Evolutionary conservation across 2,797 vertebrate genomes (phyloP).

Genomic region (Champsocephalus esox): DNA sequence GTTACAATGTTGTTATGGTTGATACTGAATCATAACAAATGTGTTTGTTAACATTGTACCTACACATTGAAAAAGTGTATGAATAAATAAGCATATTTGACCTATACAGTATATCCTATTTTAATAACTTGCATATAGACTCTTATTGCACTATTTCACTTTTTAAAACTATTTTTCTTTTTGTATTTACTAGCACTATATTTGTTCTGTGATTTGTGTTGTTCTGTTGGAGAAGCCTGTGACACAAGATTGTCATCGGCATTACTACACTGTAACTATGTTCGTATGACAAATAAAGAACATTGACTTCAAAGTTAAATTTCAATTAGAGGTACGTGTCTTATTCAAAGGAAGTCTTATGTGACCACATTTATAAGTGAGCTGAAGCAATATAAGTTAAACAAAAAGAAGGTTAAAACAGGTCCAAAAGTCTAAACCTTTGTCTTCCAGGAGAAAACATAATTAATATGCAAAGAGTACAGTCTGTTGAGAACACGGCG

Average conservation of each 20-base stretch:
- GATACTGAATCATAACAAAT: neutral
- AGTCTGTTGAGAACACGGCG: neutral
- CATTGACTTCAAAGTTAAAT: slow-evolving; percentile 29
- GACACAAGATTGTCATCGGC: too few relatives aligned
- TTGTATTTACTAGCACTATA: too few relatives aligned
- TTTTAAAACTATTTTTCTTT: too few relatives aligned
- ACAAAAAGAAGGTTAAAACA: slow-evolving; percentile 16
- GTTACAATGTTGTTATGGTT: slow-evolving; percentile 33
- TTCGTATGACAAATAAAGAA: too few relatives aligned
- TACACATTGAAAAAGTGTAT: neutral
- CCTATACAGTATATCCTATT: too few relatives aligned
- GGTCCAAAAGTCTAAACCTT: slow-evolving; percentile 5
- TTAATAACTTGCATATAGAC: too few relatives aligned
- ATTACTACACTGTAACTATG: too few relatives aligned
- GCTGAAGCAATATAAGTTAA: slow-evolving; percentile 43
- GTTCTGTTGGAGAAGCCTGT: too few relatives aligned
- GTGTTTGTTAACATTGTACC: neutral
- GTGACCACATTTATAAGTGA: slow-evolving; percentile 27
- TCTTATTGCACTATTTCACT: too few relatives aligned
- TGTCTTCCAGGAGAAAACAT: neutral
- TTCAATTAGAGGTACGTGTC: slow-evolving; percentile 30
- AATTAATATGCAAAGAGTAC: neutral
- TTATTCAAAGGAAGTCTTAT: slow-evolving; percentile 33
- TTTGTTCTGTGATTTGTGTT: too few relatives aligned
- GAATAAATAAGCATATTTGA: slow-evolving; percentile 3